Conservation (phyloP, 1,140 invertebrate species). For the Rhynchophorus ferrugineus region DNA sequence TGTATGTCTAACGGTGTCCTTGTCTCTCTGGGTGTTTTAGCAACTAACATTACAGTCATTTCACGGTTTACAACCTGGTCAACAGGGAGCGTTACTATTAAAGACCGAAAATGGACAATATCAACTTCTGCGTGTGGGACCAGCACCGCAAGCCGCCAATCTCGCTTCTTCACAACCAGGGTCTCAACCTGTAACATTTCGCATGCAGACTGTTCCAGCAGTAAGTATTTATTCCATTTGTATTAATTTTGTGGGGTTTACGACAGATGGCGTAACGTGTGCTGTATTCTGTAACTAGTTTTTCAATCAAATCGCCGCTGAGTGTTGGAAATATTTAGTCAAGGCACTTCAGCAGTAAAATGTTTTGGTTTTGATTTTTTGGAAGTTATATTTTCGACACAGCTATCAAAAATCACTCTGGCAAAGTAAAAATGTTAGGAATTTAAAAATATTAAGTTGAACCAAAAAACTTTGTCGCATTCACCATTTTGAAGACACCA, state of each 20-base stretch:
- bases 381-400: too few relatives aligned
- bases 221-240: slow-evolving; percentile 40
- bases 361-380: too few relatives aligned
- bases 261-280: too few relatives aligned
- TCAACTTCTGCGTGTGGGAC: slow-evolving; percentile 80
- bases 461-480: too few relatives aligned
- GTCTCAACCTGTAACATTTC: slow-evolving; percentile 43
- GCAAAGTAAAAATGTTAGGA: too few relatives aligned
- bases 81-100: slow-evolving; percentile 77
- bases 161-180: slow-evolving; percentile 48
- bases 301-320: not conserved
- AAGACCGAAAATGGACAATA: slow-evolving; percentile 94
- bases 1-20: slow-evolving; percentile 25
- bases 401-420: too few relatives aligned
- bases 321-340: not conserved
- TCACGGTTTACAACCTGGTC: slow-evolving; percentile 72
- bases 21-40: slow-evolving; percentile 33
- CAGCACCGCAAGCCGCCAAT: slow-evolving; percentile 54
- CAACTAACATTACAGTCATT: slow-evolving; percentile 77
- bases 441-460: too few relatives aligned
- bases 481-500: too few relatives aligned
- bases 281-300: not conserved
- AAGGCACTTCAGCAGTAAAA: too few relatives aligned
- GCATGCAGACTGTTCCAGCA: slow-evolving; percentile 49
- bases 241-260: too few relatives aligned